Percentiles rank a stretch among this genome's conserved stretches.
Evolutionary conservation across 1,140 invertebrate genomes (phyloP).

Genomic region (Thrips palmi): DNA sequence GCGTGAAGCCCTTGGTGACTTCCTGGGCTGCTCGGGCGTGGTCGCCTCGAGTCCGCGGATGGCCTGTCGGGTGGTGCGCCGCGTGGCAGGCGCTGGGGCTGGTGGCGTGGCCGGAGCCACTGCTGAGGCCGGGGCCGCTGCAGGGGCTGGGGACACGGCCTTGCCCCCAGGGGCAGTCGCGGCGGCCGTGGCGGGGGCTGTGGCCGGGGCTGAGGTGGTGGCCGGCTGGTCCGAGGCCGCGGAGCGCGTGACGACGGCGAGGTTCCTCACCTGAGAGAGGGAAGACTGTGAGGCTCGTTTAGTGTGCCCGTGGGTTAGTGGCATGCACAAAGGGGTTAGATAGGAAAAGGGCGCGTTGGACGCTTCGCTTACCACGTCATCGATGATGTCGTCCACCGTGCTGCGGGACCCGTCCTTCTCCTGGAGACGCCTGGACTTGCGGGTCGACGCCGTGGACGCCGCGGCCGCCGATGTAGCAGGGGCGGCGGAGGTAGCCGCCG

Average conservation of each 20-base stretch:
- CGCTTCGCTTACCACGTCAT: conserved; percentile 38
- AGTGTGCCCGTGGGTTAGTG: too few relatives aligned
- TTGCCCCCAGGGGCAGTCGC: conserved; percentile 1
- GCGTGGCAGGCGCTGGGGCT: too few relatives aligned
- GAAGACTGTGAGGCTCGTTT: too few relatives aligned
- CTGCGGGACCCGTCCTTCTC: conserved; percentile 55
- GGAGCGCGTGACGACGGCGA: conserved; percentile 21
- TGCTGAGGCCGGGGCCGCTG: conserved; percentile 2
- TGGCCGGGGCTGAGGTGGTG: conserved; percentile 19
- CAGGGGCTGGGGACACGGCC: not conserved
- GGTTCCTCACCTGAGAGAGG: conserved; percentile 32
- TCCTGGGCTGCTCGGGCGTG: too few relatives aligned
- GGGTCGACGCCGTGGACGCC: conserved; percentile 38
- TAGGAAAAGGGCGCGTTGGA: not conserved
- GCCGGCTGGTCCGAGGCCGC: conserved; percentile 19
- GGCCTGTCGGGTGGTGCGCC: too few relatives aligned
- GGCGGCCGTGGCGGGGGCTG: conserved; percentile 7
- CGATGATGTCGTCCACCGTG: conserved; percentile 68
- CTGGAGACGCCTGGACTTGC: conserved; percentile 60
- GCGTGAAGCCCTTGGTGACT: too few relatives aligned
- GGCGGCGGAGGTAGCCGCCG: conserved; percentile 18
- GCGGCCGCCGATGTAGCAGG: conserved; percentile 9
- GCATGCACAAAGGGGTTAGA: too few relatives aligned
- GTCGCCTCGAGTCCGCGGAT: too few relatives aligned
- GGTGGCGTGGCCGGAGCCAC: conserved; percentile 2